phyloP scores from a whole-genome alignment of 2,888 invertebrate genomes.

The Mellilla xanthometata region DNA sequence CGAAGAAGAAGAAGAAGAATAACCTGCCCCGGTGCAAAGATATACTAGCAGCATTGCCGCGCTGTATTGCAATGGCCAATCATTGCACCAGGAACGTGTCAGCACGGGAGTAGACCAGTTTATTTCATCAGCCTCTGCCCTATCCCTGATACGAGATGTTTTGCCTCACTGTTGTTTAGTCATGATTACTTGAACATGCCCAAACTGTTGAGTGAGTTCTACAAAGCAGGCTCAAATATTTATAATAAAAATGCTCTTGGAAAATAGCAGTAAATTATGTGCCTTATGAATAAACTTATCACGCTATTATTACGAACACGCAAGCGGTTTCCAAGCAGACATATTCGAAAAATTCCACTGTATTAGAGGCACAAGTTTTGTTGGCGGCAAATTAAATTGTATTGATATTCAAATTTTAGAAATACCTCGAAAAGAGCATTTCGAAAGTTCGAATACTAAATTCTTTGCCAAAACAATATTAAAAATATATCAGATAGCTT shows the following conservation, averaged over 20 bases:
- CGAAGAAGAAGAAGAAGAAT: too few species aligned
- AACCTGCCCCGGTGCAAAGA: too few species aligned
- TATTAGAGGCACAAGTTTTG: slow-evolving; percentile 3
- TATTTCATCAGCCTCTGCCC: too few species aligned
- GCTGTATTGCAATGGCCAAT: too few species aligned
- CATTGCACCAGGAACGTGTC: too few species aligned
- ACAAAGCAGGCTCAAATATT: slow-evolving; percentile 31
- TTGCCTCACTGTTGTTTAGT: too few species aligned
- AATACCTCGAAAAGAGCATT: background rate
- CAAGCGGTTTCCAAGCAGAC: slow-evolving; percentile 25
- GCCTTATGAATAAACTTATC: slow-evolving; percentile 36
- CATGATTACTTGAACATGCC: too few species aligned
- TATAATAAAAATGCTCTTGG: slow-evolving; percentile 30
- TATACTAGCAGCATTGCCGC: too few species aligned
- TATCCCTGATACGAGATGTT: too few species aligned
- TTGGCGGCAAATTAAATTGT: slow-evolving; percentile 9
- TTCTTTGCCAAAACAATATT: background rate
- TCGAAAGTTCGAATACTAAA: background rate
- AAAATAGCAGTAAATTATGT: slow-evolving; percentile 38
- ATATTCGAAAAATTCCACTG: slow-evolving; percentile 20
- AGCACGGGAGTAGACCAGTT: too few species aligned
- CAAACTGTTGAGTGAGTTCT: too few species aligned
- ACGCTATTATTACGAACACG: slow-evolving; percentile 36
- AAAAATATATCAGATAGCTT: background rate
- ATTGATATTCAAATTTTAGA: slow-evolving; percentile 6